Base-by-base conservation (phyloP, 2,113 vertebrate species). In the Myiagra hebetior region DNA sequence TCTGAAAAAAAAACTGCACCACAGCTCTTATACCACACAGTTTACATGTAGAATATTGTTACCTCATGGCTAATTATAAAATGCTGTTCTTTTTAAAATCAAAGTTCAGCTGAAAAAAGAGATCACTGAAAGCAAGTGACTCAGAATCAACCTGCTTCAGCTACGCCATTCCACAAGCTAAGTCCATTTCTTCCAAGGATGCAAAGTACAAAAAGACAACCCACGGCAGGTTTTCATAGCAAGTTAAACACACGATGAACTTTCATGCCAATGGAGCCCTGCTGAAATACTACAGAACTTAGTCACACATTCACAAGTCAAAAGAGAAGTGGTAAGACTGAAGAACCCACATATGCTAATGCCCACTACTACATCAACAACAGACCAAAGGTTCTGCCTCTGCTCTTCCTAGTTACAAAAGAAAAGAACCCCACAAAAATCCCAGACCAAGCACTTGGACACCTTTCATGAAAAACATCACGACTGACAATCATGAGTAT, bases 401-500 rank as follows among this genome's bases (percentile, higher is more conserved):
- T 65, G 44, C 28, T 90, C 50, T 52, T 76, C 30, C 33, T 35
- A 49, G 1, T 15, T 41, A 35, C 33, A 44, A 52, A 44, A 27
- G 37, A 10, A 44, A 69, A 86, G 47, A 49, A 37, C 0, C 2
- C 3, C n/a, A 60, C 20, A 41, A 60, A 68, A 82, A 26, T 4
- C 12, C 7, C 55, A 64, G 17, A 57, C 19, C 31, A 73, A 87
- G 46, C 14, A 80, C 16, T 49, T 56, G 17, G 4, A 79, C 0
- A 0, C 5, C 49, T 62, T 80, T 63, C 62, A 31, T 16, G 30
- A 88, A 11, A 30, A 69, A 50, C 28, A 65, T 9, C 11, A 49
- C 2, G 10, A 79, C 23, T 1, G 0, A 41, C 0, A 0, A 62
- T 7, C 41, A 73, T 1, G 11, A 86, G 39, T 6, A 7, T 6